Conservation (phyloP, 1,140 invertebrate species). For the Drosophila oshimai region DNA sequence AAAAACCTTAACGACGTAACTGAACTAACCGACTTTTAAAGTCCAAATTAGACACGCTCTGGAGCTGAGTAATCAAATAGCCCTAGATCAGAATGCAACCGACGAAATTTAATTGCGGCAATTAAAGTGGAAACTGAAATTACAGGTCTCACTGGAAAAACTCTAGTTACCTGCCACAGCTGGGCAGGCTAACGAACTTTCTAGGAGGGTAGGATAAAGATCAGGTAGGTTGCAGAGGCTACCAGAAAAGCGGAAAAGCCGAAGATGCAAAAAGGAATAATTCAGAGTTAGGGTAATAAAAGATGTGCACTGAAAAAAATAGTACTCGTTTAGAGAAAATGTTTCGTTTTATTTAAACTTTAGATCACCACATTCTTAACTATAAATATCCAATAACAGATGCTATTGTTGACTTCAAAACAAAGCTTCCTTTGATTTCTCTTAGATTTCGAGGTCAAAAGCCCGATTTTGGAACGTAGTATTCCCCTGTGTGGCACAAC, state of each 20-base stretch:
- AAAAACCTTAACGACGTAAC: not conserved
- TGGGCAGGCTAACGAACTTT: constrained; percentile 33
- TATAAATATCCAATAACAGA: too few relatives aligned
- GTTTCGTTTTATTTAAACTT: too few relatives aligned
- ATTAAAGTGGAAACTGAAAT: constrained; percentile 43
- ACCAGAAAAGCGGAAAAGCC: not conserved
- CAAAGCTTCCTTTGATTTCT: not conserved
- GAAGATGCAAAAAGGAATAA: constrained; percentile 8
- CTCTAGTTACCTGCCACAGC: constrained; percentile 9
- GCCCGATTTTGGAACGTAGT: not conserved
- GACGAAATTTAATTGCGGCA: constrained; percentile 32
- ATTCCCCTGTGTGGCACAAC: not conserved
- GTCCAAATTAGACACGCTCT: constrained; percentile 30
- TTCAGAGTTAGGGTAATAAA: not conserved
- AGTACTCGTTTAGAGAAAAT: too few relatives aligned
- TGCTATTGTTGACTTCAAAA: not conserved
- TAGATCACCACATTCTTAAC: too few relatives aligned
- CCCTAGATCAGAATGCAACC: constrained; percentile 16
- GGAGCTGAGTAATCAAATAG: constrained; percentile 25
- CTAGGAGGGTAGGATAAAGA: constrained; percentile 1
- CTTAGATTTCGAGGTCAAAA: not conserved
- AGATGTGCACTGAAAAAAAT: not conserved
- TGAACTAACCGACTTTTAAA: constrained; percentile 4
- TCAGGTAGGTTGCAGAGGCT: constrained; percentile 11
- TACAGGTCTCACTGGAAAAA: constrained; percentile 4